Evolutionary conservation across 1,140 invertebrate genomes (phyloP), one percentile per base, ranked within the genome.

Genomic region (Drosophila santomea): DNA sequence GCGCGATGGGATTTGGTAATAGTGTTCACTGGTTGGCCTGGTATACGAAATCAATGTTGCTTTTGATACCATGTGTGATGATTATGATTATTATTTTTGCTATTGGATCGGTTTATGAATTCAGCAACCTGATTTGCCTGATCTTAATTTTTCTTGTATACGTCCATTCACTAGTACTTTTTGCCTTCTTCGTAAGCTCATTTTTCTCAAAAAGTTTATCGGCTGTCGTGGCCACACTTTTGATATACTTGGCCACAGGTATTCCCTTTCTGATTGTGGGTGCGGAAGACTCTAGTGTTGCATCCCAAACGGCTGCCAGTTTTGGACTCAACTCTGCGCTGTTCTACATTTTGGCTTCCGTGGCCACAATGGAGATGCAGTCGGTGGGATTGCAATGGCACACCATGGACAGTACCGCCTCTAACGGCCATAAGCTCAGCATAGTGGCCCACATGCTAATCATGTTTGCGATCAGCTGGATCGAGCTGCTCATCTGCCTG

Each of bases 11-110:
- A 8, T 89, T 97, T 14, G 94, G 94, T 11, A 95, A 94, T 72
- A 97, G 95, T 95, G 79, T 97, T 23, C 96, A 97, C 81, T 97
- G 96, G 96, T 80, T 94, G 7, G 96, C 96, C 4, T 97, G 96
- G 96, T 97, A 96, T 82, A 91, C 95, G 23, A 96, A 96, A 82
- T 94, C 95, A 50, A 95, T 96, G 69, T 86, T 95, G 7, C 95
- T 96, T 71, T 91, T 97, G 2, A 3, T 48, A 4, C 12, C 25
- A 12, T 59, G 57, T 35, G 14, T 59, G 5, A 1, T 48, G 4
- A 23, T 59, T 11, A 25, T 59, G 14, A n/a, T 52, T 12, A 3
- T 25, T 28, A n/a, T 48, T n/a, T 58, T 95, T 3, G 6, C 36
- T 93, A 17, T 91, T 93, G 44, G 93, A 17, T 1, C 48, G 6